A percentile compares a stretch with the other conserved stretches of the same genome.
These are phyloP conservation scores for Cavia porcellus DNA, from an alignment of 2,113 vertebrate species.

Conservation along the genomic window DNA sequence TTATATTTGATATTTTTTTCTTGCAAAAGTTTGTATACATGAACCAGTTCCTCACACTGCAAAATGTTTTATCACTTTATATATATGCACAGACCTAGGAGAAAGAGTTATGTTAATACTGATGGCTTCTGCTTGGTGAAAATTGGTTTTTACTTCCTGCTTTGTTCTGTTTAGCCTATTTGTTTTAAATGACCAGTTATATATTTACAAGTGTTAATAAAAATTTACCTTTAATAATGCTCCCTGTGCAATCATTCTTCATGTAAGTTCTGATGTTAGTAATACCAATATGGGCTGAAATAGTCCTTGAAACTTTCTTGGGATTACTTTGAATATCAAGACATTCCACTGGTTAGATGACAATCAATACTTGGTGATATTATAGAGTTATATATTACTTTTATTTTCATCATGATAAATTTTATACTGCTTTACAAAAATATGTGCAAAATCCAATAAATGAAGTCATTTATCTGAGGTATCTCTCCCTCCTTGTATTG, in stretches of 20 bases:
- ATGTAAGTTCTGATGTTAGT: background rate
- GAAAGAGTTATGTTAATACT: background rate
- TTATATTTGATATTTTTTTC: slow-evolving; percentile 50
- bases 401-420: background rate
- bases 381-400: background rate
- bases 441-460: background rate
- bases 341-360: background rate
- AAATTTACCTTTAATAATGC: background rate
- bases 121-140: background rate
- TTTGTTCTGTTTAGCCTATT: background rate
- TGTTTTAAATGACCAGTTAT: slow-evolving; percentile 9
- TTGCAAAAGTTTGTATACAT: background rate
- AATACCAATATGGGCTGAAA: background rate
- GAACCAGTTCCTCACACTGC: background rate
- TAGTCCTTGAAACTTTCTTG: background rate
- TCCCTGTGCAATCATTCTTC: background rate
- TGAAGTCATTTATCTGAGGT: background rate
- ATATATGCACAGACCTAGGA: background rate
- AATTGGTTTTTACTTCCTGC: slow-evolving; percentile 3
- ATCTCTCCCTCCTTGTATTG: background rate
- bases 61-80: background rate
- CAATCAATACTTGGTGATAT: background rate
- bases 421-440: background rate
- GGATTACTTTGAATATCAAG: background rate
- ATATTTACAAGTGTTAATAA: background rate